Evolutionary conservation across 2,113 vertebrate genomes (phyloP).

Genomic region (Vidua chalybeata): DNA sequence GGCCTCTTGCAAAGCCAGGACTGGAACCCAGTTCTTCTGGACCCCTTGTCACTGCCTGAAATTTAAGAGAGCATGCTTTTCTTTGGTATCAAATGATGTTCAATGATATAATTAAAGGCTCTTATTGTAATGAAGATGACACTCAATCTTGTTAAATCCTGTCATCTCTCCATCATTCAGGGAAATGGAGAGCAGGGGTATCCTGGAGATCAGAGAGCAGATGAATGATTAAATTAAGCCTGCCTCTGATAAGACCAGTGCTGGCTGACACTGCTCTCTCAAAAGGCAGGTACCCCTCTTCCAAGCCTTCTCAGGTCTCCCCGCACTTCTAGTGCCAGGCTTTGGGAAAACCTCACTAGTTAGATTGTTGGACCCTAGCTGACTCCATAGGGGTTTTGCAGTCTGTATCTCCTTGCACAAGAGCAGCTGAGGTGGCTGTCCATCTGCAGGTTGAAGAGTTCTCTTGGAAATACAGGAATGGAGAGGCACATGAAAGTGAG

Average conservation of each 20-base stretch:
- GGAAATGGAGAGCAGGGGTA: neutral
- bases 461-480: neutral
- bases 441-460: neutral
- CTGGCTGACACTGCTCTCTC: neutral
- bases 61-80: neutral
- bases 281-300: neutral
- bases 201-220: neutral
- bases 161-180: neutral
- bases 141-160: constrained; percentile 5
- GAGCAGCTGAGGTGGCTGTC: neutral
- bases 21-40: neutral
- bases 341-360: neutral
- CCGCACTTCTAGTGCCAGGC: neutral
- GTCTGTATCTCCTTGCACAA: neutral
- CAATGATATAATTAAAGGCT: constrained; percentile 20
- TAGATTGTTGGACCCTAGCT: neutral
- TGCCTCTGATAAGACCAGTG: neutral
- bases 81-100: neutral
- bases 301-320: neutral
- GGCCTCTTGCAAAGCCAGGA: neutral
- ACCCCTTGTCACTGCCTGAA: neutral
- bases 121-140: constrained; percentile 9
- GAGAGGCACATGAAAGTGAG: neutral
- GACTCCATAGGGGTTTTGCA: neutral
- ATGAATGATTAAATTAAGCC: neutral